Percentiles rank a stretch among this genome's conserved stretches.
Evolutionary conservation across 2,888 invertebrate species (phyloP).

Genomic region (Nemotelus pantherinus): DNA sequence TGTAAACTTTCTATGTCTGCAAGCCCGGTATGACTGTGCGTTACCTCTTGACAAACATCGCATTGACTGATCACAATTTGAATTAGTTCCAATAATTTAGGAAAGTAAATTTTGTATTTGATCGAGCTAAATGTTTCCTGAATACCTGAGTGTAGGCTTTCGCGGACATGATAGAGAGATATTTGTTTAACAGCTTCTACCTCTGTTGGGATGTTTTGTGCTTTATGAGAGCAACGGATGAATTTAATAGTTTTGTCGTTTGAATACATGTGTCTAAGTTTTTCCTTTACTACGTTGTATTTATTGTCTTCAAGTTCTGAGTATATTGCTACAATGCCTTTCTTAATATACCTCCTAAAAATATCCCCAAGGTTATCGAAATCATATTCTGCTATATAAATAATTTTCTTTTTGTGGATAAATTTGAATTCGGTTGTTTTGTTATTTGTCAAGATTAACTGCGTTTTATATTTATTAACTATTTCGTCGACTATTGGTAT

Average conservation of each 20-base stretch:
- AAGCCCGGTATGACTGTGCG: conserved; percentile 41
- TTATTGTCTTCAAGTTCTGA: conserved; percentile 44
- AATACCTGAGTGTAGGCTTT: conserved; percentile 49
- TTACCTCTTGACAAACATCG: conserved; percentile 37
- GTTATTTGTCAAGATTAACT: conserved; percentile 49
- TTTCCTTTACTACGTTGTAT: conserved; percentile 46
- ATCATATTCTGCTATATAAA: conserved; percentile 34
- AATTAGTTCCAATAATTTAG: conserved; percentile 27
- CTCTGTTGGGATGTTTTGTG: conserved; percentile 45
- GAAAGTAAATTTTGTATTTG: conserved; percentile 47
- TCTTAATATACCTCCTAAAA: conserved; percentile 41
- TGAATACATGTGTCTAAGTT: conserved; percentile 47
- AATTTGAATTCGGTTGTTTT: conserved; percentile 34
- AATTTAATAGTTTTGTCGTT: conserved; percentile 38
- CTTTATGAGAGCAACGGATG: conserved; percentile 30
- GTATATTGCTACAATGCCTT: conserved; percentile 45
- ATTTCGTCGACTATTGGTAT: conserved; percentile 49
- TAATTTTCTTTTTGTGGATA: conserved; percentile 42
- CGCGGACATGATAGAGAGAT: conserved; percentile 46
- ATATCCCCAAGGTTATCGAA: conserved; percentile 38
- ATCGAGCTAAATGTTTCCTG: conserved; percentile 46
- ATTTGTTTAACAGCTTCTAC: conserved; percentile 47
- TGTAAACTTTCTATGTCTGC: conserved; percentile 47
- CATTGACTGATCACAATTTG: background rate
- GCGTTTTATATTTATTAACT: conserved; percentile 50